Evolutionary conservation across 2,888 invertebrate species (phyloP).

Genomic region (Machimus atricapillus): DNA sequence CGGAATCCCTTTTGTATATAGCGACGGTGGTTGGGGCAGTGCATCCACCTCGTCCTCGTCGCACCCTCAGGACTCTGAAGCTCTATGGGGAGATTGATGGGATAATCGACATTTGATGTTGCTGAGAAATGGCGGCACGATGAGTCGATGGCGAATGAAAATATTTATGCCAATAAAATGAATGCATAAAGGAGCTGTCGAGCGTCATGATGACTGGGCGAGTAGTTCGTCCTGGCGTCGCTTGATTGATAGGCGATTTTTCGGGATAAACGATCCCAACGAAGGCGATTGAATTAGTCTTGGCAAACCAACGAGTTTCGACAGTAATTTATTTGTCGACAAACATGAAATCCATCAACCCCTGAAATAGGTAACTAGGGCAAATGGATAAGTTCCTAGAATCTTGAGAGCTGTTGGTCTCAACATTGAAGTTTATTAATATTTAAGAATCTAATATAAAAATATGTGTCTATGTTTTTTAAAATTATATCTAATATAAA

Average conservation of each 20-base stretch:
- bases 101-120: constrained; percentile 47
- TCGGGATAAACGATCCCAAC: background rate
- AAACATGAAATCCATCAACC: background rate
- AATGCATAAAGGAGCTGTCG: constrained; percentile 18
- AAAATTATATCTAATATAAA: too few species aligned
- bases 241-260: constrained; percentile 8
- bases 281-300: background rate
- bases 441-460: background rate
- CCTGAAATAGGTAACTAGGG: background rate
- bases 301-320: background rate
- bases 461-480: too few species aligned
- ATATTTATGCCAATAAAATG: constrained; percentile 34
- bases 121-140: constrained; percentile 28
- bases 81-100: constrained; percentile 40
- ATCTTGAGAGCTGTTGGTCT: background rate
- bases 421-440: background rate
- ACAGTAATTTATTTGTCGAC: background rate
- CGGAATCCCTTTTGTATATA: background rate
- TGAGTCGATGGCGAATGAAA: constrained; percentile 10
- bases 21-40: background rate
- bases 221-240: background rate
- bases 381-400: background rate
- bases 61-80: background rate
- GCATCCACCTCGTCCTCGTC: background rate
- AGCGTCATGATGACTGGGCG: background rate